phyloP scores from a whole-genome alignment of 2,797 vertebrate species.

The Coregonus ussuriensis region DNA sequence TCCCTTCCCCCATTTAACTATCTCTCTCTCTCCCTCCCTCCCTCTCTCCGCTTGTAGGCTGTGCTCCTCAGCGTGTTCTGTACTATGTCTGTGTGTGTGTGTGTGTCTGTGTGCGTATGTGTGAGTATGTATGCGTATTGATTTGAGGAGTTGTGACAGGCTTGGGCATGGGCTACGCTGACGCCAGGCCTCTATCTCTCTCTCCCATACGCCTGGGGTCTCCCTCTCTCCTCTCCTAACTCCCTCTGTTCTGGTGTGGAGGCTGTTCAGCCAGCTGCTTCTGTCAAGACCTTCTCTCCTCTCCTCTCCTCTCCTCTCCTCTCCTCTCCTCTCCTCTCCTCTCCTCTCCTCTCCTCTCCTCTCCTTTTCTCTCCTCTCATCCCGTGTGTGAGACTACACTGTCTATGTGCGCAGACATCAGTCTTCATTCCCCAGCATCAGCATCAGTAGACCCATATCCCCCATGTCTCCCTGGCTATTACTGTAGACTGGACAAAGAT shows the following conservation, averaged over 20 bases:
- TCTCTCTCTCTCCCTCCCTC: background rate
- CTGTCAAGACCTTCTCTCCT: background rate
- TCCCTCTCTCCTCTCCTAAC: background rate
- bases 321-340: too few relatives aligned
- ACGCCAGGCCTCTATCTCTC: background rate
- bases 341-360: too few relatives aligned
- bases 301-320: too few relatives aligned
- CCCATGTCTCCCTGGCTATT: background rate
- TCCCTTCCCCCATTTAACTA: too few relatives aligned
- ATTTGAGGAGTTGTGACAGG: background rate
- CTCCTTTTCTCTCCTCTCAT: too few relatives aligned
- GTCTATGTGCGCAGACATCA: background rate
- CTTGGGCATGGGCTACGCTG: background rate
- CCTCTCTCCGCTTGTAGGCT: background rate
- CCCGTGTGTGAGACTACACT: too few relatives aligned
- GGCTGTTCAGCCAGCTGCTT: background rate
- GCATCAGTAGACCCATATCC: background rate
- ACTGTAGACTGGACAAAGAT: background rate
- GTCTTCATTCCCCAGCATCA: background rate
- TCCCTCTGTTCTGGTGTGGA: too few relatives aligned
- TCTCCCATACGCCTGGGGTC: background rate
- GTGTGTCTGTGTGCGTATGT: too few relatives aligned
- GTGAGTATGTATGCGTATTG: background rate
- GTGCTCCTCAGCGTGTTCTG: background rate
- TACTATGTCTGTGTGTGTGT: background rate